Percentiles rank a stretch among this genome's conserved stretches.
phyloP scores from a whole-genome alignment of 2,113 vertebrate genomes.

The Mugil cephalus region DNA sequence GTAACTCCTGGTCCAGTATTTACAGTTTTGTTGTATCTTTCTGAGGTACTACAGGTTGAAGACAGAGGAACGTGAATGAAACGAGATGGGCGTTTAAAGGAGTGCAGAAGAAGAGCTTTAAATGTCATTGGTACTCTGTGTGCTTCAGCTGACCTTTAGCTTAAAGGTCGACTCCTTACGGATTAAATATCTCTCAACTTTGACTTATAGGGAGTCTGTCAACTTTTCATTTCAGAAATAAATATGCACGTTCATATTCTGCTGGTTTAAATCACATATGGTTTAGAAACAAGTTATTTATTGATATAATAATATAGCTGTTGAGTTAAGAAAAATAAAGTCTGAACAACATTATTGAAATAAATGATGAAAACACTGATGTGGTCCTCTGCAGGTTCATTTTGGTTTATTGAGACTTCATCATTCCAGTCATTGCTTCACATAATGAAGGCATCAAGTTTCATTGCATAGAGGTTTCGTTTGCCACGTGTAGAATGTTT shows the following conservation, averaged over 20 bases:
- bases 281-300: too few relatives aligned
- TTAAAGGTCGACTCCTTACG: conserved; percentile 68
- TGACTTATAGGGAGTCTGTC: neutral
- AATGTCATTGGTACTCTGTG: conserved; percentile 66
- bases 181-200: conserved; percentile 40
- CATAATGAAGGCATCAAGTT: conserved; percentile 20
- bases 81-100: neutral
- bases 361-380: too few relatives aligned
- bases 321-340: too few relatives aligned
- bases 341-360: too few relatives aligned
- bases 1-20: too few relatives aligned
- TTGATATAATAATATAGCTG: too few relatives aligned
- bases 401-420: too few relatives aligned
- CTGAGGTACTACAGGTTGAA: too few relatives aligned
- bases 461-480: conserved; percentile 28
- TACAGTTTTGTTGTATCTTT: neutral
- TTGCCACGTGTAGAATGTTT: neutral
- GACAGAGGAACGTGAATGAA: neutral
- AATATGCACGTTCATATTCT: too few relatives aligned
- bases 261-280: too few relatives aligned
- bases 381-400: too few relatives aligned
- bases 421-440: conserved; percentile 1
- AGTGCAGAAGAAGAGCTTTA: conserved; percentile 43
- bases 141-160: conserved; percentile 69
- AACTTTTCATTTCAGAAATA: neutral